phyloP scores from a whole-genome alignment of 2,113 vertebrate species.

The Aplodontia rufa region DNA sequence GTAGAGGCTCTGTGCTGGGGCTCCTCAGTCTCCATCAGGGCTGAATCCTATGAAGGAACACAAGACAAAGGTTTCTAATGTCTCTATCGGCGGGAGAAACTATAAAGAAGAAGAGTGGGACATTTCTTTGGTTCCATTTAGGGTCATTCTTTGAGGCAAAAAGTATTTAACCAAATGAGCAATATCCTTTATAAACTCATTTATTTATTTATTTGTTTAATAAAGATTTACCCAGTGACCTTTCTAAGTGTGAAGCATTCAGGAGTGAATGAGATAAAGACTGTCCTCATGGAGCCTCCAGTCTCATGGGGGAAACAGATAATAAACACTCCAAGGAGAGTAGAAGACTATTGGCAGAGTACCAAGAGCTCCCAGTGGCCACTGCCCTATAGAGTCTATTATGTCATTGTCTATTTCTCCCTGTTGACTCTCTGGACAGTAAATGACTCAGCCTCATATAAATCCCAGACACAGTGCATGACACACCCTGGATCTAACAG shows the following conservation, averaged over 20 bases:
- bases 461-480: not conserved
- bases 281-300: not conserved
- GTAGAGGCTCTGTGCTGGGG: conserved; percentile 30
- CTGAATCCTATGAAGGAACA: conserved; percentile 72
- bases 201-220: not conserved
- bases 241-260: not conserved
- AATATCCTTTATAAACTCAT: not conserved
- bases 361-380: not conserved
- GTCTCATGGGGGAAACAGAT: not conserved
- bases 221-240: not conserved
- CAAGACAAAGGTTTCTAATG: not conserved
- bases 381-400: not conserved
- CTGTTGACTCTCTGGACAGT: not conserved
- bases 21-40: conserved; percentile 83
- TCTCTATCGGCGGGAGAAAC: not conserved
- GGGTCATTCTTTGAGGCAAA: not conserved
- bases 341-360: not conserved
- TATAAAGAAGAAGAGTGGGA: not conserved
- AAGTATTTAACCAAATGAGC: not conserved
- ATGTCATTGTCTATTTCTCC: conserved; percentile 16
- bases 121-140: not conserved
- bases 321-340: not conserved
- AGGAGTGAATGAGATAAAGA: not conserved
- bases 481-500: conserved; percentile 1
- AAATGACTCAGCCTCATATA: conserved; percentile 51